Conservation (phyloP, 2,797 vertebrate species). For the Leucoraja ocellata region DNA sequence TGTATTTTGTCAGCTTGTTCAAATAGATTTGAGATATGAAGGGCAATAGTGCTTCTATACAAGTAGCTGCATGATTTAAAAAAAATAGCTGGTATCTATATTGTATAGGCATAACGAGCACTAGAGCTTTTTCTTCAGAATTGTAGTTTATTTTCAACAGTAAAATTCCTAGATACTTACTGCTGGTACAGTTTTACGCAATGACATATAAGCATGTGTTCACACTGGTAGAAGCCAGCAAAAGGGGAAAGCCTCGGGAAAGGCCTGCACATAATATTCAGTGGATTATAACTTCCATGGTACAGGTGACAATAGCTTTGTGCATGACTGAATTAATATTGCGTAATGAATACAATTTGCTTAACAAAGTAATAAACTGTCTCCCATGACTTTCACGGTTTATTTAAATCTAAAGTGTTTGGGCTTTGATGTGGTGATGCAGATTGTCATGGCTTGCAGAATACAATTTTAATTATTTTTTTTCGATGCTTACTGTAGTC, state of each 20-base stretch:
- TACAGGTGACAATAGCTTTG: constrained; percentile 61
- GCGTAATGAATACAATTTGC: constrained; percentile 24
- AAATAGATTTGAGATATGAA: constrained; percentile 65
- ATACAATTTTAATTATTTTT: constrained; percentile 43
- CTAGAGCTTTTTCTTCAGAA: constrained; percentile 76
- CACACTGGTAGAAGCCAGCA: constrained; percentile 65
- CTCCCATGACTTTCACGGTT: constrained; percentile 42
- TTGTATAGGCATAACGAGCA: constrained; percentile 82
- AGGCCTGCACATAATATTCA: constrained; percentile 59
- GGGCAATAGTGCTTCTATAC: constrained; percentile 72
- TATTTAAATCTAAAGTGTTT: constrained; percentile 41
- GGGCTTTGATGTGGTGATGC: constrained; percentile 48
- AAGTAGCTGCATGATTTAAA: constrained; percentile 68
- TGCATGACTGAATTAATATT: constrained; percentile 54
- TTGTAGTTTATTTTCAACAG: constrained; percentile 78
- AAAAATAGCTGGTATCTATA: constrained; percentile 98
- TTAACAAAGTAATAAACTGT: constrained; percentile 36
- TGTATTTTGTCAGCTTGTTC: constrained; percentile 59
- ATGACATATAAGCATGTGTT: constrained; percentile 65
- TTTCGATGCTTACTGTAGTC: constrained; percentile 47
- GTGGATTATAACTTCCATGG: constrained; percentile 59
- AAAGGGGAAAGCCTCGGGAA: constrained; percentile 70
- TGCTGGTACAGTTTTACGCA: constrained; percentile 98
- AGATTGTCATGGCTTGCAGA: constrained; percentile 57
- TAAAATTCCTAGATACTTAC: constrained; percentile 86